A percentile compares a stretch with the other conserved stretches of the same genome.
phyloP scores from a whole-genome alignment of 2,113 vertebrate species.

The Athene noctua region DNA sequence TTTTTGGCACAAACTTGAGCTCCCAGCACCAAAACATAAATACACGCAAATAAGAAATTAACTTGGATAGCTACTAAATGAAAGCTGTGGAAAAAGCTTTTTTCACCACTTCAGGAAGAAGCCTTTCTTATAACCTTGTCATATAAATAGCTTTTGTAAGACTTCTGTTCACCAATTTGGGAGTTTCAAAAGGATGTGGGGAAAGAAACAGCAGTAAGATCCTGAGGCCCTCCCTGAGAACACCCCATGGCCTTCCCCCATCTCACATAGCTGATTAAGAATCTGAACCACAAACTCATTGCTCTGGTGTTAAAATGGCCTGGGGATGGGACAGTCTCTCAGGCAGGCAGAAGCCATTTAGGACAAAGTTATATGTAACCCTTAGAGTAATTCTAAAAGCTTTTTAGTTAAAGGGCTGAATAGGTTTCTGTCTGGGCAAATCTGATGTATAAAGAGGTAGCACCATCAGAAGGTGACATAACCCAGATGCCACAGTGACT shows the following conservation, averaged over 20 bases:
- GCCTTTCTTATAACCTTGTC: neutral
- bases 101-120: neutral
- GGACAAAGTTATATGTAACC: neutral
- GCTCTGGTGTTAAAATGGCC: neutral
- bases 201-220: neutral
- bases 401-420: neutral
- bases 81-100: neutral
- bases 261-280: neutral
- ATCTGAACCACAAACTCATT: neutral
- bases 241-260: neutral
- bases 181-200: neutral
- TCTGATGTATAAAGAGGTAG: neutral
- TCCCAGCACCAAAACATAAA: neutral
- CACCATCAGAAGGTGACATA: conserved; percentile 39
- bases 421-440: neutral
- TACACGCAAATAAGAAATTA: neutral
- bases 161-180: neutral
- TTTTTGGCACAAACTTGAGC: neutral
- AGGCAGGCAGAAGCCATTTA: neutral
- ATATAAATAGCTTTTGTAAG: neutral
- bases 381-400: neutral
- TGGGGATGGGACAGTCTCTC: neutral
- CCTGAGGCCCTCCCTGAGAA: neutral
- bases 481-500: conserved; percentile 49
- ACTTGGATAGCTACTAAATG: neutral